A percentile compares a stretch with the other conserved stretches of the same genome.
Evolutionary conservation across 2,797 vertebrate genomes (phyloP).

Genomic region (Lepilemur ruficaudatus): DNA sequence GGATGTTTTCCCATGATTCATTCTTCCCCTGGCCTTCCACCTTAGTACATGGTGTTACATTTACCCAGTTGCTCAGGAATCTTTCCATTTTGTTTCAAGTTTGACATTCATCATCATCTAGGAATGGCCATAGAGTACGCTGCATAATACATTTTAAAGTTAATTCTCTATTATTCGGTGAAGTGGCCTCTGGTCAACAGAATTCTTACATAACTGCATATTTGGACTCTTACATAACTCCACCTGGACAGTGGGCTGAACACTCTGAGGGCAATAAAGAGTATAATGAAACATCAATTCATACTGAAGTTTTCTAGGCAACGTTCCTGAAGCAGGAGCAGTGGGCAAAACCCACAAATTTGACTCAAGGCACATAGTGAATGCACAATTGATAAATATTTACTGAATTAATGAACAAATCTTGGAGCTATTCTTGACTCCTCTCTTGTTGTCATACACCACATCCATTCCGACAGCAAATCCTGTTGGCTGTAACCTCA

Average conservation of each 20-base stretch:
- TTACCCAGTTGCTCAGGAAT: not conserved
- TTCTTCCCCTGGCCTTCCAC: not conserved
- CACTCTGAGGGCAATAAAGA: constrained; percentile 37
- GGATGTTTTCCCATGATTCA: not conserved
- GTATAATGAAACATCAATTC: constrained; percentile 39
- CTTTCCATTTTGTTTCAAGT: constrained; percentile 1
- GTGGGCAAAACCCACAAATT: constrained; percentile 6
- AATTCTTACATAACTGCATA: constrained; percentile 42
- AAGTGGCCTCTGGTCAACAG: not conserved
- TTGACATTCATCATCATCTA: not conserved
- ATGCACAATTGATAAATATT: not conserved
- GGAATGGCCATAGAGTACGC: not conserved
- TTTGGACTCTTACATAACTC: constrained; percentile 20
- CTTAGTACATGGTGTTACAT: not conserved
- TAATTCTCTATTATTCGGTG: constrained; percentile 43
- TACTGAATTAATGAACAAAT: not conserved
- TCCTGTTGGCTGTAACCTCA: not conserved
- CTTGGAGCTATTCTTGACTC: not conserved
- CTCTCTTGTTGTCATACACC: not conserved
- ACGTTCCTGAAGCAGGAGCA: not conserved
- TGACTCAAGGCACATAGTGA: not conserved
- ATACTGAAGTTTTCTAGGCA: constrained; percentile 25
- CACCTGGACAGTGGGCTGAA: not conserved
- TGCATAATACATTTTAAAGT: not conserved
- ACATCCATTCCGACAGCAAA: not conserved